These are phyloP conservation scores for Plecturocebus donacophilus DNA, from an alignment of 2,113 vertebrate genomes.

Conservation along the genomic window DNA sequence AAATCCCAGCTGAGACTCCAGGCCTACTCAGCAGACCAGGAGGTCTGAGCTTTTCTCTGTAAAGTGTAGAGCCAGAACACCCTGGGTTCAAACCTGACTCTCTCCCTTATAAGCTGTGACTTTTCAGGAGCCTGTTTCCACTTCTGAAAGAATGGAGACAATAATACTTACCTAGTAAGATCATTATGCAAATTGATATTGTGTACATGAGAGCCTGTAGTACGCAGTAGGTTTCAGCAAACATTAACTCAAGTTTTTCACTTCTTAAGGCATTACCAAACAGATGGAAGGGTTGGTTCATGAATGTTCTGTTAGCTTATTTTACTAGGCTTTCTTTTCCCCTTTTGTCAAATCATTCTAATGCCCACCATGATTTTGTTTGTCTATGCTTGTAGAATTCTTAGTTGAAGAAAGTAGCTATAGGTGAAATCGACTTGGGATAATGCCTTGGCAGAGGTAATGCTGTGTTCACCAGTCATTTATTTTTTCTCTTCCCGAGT, in stretches of 20 bases:
- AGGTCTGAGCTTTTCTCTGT: slow-evolving; percentile 3
- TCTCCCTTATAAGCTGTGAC: not conserved
- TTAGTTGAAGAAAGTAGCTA: not conserved
- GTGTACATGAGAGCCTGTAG: accelerated
- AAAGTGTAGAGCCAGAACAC: not conserved
- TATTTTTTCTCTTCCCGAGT: not conserved
- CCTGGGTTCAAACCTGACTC: not conserved
- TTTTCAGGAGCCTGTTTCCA: not conserved
- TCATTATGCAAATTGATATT: not conserved
- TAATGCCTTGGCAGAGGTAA: not conserved
- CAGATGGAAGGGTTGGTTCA: not conserved
- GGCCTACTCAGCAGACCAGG: slow-evolving; percentile 35
- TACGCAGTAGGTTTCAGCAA: not conserved
- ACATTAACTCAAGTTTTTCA: not conserved
- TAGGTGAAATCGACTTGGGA: not conserved
- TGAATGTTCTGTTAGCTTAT: not conserved
- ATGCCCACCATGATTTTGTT: not conserved
- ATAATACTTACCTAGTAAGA: not conserved
- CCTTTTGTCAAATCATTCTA: not conserved
- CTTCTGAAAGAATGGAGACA: not conserved
- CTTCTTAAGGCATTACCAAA: not conserved
- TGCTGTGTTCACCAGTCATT: not conserved
- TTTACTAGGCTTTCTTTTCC: not conserved
- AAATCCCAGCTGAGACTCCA: slow-evolving; percentile 71
- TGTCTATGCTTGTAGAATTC: not conserved